phyloP scores from a whole-genome alignment of 1,140 invertebrate species.

The Vollenhovia emeryi region DNA sequence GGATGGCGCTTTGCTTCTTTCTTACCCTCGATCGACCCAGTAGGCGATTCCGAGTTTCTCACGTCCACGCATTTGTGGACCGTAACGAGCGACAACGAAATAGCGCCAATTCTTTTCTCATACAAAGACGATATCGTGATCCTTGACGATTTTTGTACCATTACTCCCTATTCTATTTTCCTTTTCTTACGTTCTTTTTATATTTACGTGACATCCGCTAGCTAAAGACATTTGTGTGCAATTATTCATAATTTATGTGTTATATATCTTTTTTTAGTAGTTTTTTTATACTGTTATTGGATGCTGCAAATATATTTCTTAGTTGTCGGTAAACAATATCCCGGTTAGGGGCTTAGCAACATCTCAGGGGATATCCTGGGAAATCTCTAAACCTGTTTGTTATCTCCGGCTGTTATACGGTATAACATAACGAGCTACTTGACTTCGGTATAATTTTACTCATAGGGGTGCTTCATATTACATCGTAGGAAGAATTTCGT shows the following conservation, averaged over 20 bases:
- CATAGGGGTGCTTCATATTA: constrained; percentile 33
- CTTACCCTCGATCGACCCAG: constrained; percentile 40
- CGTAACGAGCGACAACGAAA: constrained; percentile 27
- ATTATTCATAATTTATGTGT: not conserved
- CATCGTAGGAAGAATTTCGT: constrained; percentile 36
- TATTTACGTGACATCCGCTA: not conserved
- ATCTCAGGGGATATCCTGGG: not conserved
- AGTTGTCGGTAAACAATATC: not conserved
- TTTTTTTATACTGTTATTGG: not conserved
- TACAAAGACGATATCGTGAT: constrained; percentile 20
- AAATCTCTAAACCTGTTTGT: not conserved
- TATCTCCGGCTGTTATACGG: not conserved
- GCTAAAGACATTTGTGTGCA: not conserved
- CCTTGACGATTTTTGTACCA: not conserved
- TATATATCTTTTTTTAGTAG: not conserved
- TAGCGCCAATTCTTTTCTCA: constrained; percentile 4
- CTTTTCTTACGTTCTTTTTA: not conserved
- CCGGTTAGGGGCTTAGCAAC: not conserved
- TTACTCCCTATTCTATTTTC: not conserved
- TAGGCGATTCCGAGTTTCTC: constrained; percentile 33
- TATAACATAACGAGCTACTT: not conserved
- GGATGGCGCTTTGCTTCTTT: constrained; percentile 23
- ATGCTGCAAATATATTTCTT: not conserved
- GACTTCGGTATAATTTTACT: constrained; percentile 42
- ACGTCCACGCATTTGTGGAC: constrained; percentile 32